Evolutionary conservation across 1,140 invertebrate species (phyloP).

Genomic region (Tetramorium alpestre): DNA sequence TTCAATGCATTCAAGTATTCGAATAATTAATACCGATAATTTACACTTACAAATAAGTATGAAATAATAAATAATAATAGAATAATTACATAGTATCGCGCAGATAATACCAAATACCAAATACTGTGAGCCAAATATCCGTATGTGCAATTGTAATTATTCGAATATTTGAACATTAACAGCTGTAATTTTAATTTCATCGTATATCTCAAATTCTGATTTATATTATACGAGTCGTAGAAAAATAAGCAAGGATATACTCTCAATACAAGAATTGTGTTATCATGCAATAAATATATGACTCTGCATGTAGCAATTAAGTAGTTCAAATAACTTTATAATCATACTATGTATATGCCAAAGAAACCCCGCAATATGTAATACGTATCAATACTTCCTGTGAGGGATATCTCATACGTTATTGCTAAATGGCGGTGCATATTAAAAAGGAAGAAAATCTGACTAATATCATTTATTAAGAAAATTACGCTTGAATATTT

Average conservation of each 20-base stretch:
- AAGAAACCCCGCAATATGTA: constrained; percentile 71
- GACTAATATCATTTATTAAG: not conserved
- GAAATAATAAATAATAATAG: constrained; percentile 14
- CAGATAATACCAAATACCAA: not conserved
- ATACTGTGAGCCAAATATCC: not conserved
- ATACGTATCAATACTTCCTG: constrained; percentile 67
- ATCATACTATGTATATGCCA: constrained; percentile 64
- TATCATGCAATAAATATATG: constrained; percentile 33
- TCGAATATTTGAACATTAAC: constrained; percentile 18
- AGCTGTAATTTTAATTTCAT: not conserved
- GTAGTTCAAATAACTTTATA: constrained; percentile 57
- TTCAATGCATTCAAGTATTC: constrained; percentile 25
- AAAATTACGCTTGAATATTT: not conserved
- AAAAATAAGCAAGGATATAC: not conserved
- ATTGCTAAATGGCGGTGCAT: not conserved
- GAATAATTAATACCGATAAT: constrained; percentile 14
- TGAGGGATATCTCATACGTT: constrained; percentile 50
- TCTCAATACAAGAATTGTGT: constrained; percentile 1
- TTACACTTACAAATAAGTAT: not conserved
- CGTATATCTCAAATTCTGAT: not conserved
- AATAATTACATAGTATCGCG: not conserved
- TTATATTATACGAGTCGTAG: constrained; percentile 9
- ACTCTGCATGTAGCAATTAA: constrained; percentile 36
- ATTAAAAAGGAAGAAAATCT: not conserved
- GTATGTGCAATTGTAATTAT: constrained; percentile 2